Evolutionary conservation across 2,888 invertebrate species (phyloP).

Genomic region (Heliconius cydno): DNA sequence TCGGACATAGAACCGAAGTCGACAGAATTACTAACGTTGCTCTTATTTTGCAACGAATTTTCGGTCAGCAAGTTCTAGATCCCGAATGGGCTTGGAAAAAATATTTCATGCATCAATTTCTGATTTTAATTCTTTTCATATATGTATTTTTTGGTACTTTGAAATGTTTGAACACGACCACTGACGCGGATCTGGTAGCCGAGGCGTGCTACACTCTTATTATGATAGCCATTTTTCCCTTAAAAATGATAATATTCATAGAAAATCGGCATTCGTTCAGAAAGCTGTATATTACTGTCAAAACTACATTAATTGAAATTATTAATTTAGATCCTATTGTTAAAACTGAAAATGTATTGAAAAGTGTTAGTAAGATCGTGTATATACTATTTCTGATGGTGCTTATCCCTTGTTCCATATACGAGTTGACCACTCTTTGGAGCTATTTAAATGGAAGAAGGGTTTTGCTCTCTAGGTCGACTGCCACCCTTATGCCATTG

Average conservation of each 20-base stretch:
- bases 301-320: constrained; percentile 55
- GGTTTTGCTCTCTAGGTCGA: constrained; percentile 61
- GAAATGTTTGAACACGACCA: constrained; percentile 53
- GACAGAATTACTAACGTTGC: constrained; percentile 57
- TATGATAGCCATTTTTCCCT: constrained; percentile 53
- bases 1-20: constrained; percentile 58
- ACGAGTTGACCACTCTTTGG: constrained; percentile 59
- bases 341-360: constrained; percentile 49
- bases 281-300: constrained; percentile 57
- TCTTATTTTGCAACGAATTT: constrained; percentile 58
- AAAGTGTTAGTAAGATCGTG: constrained; percentile 52
- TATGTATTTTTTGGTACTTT: constrained; percentile 66
- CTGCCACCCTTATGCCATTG: constrained; percentile 66
- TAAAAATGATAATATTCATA: constrained; percentile 59
- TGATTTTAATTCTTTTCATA: constrained; percentile 52
- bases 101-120: constrained; percentile 54
- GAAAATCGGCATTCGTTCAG: constrained; percentile 54
- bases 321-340: constrained; percentile 52
- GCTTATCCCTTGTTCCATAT: constrained; percentile 54
- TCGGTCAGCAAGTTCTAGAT: constrained; percentile 66
- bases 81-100: constrained; percentile 64
- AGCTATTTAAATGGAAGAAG: constrained; percentile 57
- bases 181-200: constrained; percentile 54
- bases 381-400: constrained; percentile 51
- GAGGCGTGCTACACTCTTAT: constrained; percentile 65